Evolutionary conservation across 2,888 invertebrate genomes (phyloP).

Genomic region (Stomorhina lunata): DNA sequence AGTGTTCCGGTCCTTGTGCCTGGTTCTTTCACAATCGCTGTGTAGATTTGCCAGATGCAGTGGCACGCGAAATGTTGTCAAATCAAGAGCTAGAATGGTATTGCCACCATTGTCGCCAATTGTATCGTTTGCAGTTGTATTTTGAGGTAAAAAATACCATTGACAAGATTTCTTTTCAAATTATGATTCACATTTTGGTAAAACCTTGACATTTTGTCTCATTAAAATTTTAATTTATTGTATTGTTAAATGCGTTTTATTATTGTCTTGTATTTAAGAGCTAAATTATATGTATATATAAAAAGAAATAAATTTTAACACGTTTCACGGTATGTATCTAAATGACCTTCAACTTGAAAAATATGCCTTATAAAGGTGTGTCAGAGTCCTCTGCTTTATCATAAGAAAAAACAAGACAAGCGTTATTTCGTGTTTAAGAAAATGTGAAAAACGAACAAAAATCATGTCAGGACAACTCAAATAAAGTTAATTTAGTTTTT

Average conservation of each 20-base stretch:
- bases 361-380: conserved; percentile 34
- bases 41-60: conserved; percentile 72
- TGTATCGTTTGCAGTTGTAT: conserved; percentile 78
- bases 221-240: conserved; percentile 6
- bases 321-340: background rate
- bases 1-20: conserved; percentile 77
- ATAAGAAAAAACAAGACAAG: background rate
- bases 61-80: conserved; percentile 68
- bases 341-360: conserved; percentile 57
- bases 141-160: conserved; percentile 73
- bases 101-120: conserved; percentile 76
- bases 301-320: conserved; percentile 4
- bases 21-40: conserved; percentile 75
- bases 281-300: background rate
- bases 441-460: background rate
- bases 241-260: conserved; percentile 25
- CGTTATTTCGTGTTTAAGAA: background rate
- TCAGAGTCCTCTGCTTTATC: background rate
- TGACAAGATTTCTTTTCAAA: background rate
- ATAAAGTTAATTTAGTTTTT: background rate
- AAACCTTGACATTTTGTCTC: conserved; percentile 52
- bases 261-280: background rate
- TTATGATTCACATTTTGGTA: background rate
- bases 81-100: conserved; percentile 76
- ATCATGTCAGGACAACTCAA: background rate